These are phyloP conservation scores for Hafferia zeledoni DNA, from an alignment of 2,797 vertebrate genomes.

Conservation along the genomic window DNA sequence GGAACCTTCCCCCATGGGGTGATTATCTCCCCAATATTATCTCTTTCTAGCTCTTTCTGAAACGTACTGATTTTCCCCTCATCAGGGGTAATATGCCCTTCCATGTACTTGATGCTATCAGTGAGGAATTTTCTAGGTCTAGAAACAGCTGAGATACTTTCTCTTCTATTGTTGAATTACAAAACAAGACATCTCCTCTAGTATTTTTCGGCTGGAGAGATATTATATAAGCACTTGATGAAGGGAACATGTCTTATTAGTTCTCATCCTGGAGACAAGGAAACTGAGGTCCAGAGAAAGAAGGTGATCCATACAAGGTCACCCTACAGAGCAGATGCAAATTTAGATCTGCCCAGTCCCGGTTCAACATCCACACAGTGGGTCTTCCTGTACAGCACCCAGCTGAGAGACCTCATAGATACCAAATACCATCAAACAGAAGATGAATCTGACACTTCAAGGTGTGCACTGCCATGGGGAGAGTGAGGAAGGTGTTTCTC, in stretches of 20 bases:
- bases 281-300: neutral
- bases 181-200: constrained; percentile 24
- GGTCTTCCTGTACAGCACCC: neutral
- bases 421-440: neutral
- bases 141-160: neutral
- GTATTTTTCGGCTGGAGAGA: constrained; percentile 7
- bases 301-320: neutral
- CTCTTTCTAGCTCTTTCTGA: neutral
- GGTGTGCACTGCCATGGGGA: neutral
- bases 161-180: neutral
- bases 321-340: neutral
- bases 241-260: neutral
- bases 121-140: neutral
- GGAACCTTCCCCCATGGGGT: neutral
- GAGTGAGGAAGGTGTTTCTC: neutral
- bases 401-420: neutral
- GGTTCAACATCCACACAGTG: neutral
- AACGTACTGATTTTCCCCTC: neutral
- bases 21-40: neutral
- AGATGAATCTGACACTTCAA: neutral
- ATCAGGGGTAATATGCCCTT: neutral
- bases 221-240: constrained; percentile 5
- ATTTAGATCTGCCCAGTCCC: neutral
- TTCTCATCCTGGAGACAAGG: neutral
- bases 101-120: neutral